These are phyloP conservation scores for Notolabrus celidotus DNA, from an alignment of 2,797 vertebrate species.

Conservation along the genomic window DNA sequence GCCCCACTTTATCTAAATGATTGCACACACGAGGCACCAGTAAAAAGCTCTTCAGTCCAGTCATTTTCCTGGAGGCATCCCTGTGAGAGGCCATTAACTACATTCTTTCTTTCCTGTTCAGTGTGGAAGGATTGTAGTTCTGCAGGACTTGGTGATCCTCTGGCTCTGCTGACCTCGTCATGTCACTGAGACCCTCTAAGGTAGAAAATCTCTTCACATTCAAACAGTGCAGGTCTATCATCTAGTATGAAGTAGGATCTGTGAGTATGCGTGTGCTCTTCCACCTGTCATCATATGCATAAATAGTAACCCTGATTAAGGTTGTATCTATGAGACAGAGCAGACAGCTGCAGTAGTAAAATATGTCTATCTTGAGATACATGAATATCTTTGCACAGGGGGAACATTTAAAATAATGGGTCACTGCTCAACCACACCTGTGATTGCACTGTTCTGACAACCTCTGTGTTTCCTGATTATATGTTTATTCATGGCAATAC, in stretches of 20 bases:
- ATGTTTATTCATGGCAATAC: neutral
- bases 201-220: slow-evolving; percentile 21
- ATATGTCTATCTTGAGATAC: too few relatives aligned
- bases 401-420: slow-evolving; percentile 12
- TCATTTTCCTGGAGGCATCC: slow-evolving; percentile 29
- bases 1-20: slow-evolving; percentile 50
- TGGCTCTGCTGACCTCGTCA: slow-evolving; percentile 28
- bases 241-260: neutral
- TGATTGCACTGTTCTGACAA: neutral
- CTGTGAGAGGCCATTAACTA: neutral
- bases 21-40: slow-evolving; percentile 6
- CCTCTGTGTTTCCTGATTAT: too few relatives aligned
- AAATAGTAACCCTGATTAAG: slow-evolving; percentile 43
- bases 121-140: slow-evolving; percentile 5
- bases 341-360: neutral
- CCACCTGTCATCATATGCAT: slow-evolving; percentile 25
- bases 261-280: neutral
- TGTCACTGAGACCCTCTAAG: slow-evolving; percentile 14
- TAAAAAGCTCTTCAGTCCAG: slow-evolving; percentile 27
- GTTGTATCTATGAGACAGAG: slow-evolving; percentile 26
- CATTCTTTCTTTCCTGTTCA: slow-evolving; percentile 15
- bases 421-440: slow-evolving; percentile 1
- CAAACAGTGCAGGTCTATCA: too few relatives aligned
- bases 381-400: neutral
- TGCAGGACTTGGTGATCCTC: slow-evolving; percentile 1